A percentile compares a stretch with the other conserved stretches of the same genome.
Conservation (phyloP, 2,888 invertebrate species). For the Deilephila porcellus region DNA sequence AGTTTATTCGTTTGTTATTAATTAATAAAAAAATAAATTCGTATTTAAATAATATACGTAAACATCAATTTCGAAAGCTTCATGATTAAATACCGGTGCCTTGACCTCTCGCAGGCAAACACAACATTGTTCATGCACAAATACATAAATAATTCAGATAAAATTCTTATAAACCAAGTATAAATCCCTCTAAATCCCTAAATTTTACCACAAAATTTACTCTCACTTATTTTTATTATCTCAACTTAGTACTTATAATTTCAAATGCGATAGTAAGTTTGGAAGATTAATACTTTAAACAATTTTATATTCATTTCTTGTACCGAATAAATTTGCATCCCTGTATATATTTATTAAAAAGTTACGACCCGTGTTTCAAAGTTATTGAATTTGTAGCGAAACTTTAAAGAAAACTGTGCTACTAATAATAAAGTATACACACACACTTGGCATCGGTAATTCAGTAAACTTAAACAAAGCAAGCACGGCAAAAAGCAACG, state of each 20-base stretch:
- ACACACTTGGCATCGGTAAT: conserved; percentile 28
- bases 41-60: too few species aligned
- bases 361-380: conserved; percentile 3
- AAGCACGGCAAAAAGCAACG: conserved; percentile 40
- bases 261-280: conserved; percentile 2
- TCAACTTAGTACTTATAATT: background rate
- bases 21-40: too few species aligned
- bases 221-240: background rate
- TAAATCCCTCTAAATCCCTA: too few species aligned
- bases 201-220: too few species aligned
- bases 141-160: too few species aligned
- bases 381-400: conserved; percentile 15
- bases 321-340: background rate
- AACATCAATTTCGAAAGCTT: too few species aligned
- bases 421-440: conserved; percentile 17
- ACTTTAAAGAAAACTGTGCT: conserved; percentile 25
- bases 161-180: too few species aligned
- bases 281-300: background rate
- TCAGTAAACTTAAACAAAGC: conserved; percentile 28
- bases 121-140: too few species aligned
- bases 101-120: too few species aligned
- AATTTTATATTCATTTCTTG: background rate
- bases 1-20: too few species aligned
- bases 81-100: too few species aligned
- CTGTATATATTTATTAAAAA: conserved; percentile 8